Evolutionary conservation across 2,797 vertebrate genomes (phyloP).

Genomic region (Manis crassicaudata): DNA sequence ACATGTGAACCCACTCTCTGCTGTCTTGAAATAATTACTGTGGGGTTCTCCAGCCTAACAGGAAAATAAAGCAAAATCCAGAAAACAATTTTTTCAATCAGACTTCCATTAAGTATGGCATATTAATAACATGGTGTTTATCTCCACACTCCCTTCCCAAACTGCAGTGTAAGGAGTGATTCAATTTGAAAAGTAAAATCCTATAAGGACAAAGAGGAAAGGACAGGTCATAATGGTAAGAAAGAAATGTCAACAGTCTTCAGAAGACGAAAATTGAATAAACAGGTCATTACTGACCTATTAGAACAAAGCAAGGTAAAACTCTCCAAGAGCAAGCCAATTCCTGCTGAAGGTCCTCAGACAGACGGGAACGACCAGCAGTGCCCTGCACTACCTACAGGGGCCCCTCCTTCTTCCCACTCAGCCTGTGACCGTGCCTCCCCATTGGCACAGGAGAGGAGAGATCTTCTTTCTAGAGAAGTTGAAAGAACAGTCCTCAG

Average conservation of each 20-base stretch:
- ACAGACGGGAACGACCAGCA: neutral
- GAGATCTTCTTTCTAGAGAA: neutral
- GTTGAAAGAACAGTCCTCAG: neutral
- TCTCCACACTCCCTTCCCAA: neutral
- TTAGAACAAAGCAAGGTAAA: neutral
- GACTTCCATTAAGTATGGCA: neutral
- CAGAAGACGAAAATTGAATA: neutral
- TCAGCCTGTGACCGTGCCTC: no score
- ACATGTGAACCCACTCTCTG: no score
- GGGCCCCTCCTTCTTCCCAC: neutral
- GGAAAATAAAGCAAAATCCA: neutral
- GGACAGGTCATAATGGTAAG: neutral
- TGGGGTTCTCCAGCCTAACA: neutral
- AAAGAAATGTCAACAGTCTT: neutral
- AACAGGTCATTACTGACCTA: neutral
- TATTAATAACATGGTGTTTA: neutral
- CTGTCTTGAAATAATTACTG: neutral
- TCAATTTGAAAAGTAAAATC: neutral
- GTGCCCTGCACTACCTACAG: no score
- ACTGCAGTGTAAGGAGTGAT: neutral
- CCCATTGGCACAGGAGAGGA: rapidly evolving
- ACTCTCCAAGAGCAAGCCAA: neutral
- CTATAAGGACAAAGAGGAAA: neutral
- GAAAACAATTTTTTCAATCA: neutral
- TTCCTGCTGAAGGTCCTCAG: rapidly evolving